phyloP scores from a whole-genome alignment of 2,888 invertebrate genomes.

The Sphinx pinastri region DNA sequence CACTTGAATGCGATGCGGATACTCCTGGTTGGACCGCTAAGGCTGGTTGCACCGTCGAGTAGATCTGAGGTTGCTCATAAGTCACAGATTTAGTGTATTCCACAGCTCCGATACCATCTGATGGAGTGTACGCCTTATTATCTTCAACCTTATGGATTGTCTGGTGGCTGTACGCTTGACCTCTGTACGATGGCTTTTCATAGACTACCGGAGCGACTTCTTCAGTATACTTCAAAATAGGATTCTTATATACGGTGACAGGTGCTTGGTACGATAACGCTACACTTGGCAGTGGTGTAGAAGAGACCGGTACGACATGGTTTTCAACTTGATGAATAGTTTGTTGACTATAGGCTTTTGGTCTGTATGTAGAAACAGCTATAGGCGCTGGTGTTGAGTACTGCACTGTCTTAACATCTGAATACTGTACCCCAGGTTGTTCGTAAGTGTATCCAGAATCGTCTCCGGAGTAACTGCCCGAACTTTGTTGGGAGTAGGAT shows the following conservation, averaged over 20 bases:
- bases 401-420: slow-evolving; percentile 55
- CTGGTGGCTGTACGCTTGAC: slow-evolving; percentile 65
- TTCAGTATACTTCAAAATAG: slow-evolving; percentile 65
- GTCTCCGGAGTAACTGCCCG: slow-evolving; percentile 15
- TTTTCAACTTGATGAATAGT: slow-evolving; percentile 63
- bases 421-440: slow-evolving; percentile 55
- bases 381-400: slow-evolving; percentile 61
- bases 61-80: slow-evolving; percentile 51
- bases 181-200: slow-evolving; percentile 53
- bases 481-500: slow-evolving; percentile 22
- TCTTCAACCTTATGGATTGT: slow-evolving; percentile 61
- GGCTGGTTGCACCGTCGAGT: slow-evolving; percentile 53
- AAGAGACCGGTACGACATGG: slow-evolving; percentile 56
- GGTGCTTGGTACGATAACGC: slow-evolving; percentile 25
- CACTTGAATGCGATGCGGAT: slow-evolving; percentile 61
- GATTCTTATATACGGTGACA: slow-evolving; percentile 70
- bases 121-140: slow-evolving; percentile 51
- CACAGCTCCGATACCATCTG: slow-evolving; percentile 46
- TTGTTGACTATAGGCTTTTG: slow-evolving; percentile 59
- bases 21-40: slow-evolving; percentile 46
- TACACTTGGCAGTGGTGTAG: slow-evolving; percentile 55
- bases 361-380: slow-evolving; percentile 53
- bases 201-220: slow-evolving; percentile 63
- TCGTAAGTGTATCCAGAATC: slow-evolving; percentile 58
- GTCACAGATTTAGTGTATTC: slow-evolving; percentile 47